Evolutionary conservation across 2,888 invertebrate genomes (phyloP).

Genomic region (Tortricodes alternella): DNA sequence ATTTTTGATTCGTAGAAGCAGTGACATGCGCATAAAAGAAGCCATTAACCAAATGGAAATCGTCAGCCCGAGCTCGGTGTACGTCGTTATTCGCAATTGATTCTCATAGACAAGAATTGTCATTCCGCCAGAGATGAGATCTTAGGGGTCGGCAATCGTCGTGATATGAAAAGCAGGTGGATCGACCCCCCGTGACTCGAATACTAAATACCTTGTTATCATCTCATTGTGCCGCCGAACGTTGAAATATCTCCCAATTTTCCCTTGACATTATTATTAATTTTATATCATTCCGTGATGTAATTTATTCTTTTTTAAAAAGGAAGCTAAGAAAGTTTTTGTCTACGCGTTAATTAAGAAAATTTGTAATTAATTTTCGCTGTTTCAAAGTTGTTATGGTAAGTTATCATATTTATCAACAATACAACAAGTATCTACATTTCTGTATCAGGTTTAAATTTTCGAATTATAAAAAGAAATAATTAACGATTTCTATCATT

Average conservation of each 20-base stretch:
- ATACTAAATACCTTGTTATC: constrained; percentile 77
- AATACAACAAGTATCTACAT: too few species aligned
- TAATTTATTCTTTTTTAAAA: constrained; percentile 52
- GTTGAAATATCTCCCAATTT: constrained; percentile 65
- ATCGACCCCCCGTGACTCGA: constrained; percentile 69
- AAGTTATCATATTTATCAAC: neutral
- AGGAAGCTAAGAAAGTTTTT: constrained; percentile 5
- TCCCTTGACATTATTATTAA: constrained; percentile 59
- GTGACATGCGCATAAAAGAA: constrained; percentile 60
- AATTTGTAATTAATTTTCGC: neutral
- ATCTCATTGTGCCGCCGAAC: constrained; percentile 66
- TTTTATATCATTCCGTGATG: constrained; percentile 53
- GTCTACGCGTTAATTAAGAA: neutral
- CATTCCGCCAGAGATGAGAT: constrained; percentile 69
- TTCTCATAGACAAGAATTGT: constrained; percentile 77
- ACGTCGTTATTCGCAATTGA: constrained; percentile 72
- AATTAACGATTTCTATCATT: too few species aligned
- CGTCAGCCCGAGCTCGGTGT: constrained; percentile 52
- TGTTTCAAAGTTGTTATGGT: neutral
- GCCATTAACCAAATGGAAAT: constrained; percentile 75
- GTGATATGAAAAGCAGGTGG: constrained; percentile 81
- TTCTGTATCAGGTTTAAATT: too few species aligned
- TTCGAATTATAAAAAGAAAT: too few species aligned
- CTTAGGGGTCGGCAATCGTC: constrained; percentile 75
- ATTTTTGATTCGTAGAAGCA: constrained; percentile 40